Conservation (phyloP, 2,113 vertebrate genomes). For the Strix uralensis region DNA sequence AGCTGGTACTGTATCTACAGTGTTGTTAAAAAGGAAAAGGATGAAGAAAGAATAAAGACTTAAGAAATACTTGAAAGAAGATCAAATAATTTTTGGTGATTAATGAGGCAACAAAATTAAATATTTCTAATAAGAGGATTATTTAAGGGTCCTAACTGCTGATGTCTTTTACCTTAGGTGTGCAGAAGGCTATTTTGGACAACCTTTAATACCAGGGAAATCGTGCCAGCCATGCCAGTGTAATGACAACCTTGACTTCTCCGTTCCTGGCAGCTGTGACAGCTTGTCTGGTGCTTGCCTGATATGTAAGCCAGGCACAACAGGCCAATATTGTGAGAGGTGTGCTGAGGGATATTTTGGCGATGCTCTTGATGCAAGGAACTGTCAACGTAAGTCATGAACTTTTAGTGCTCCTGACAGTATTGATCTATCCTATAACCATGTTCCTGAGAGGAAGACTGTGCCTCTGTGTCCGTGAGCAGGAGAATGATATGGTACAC, state of each 20-base stretch:
- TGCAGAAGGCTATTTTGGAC: constrained; percentile 90
- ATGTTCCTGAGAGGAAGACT: constrained; percentile 35
- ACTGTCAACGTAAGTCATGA: constrained; percentile 90
- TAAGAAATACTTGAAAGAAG: constrained; percentile 6
- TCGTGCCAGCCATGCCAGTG: constrained; percentile 90
- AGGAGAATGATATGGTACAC: not conserved
- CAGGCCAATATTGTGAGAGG: constrained; percentile 83
- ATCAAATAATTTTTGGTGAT: not conserved
- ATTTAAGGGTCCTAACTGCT: constrained; percentile 21
- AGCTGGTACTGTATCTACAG: constrained; percentile 39
- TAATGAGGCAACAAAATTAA: constrained; percentile 13
- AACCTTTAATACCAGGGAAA: constrained; percentile 82
- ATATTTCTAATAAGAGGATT: not conserved
- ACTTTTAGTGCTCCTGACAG: constrained; percentile 69
- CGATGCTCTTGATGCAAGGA: constrained; percentile 84
- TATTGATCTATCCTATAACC: constrained; percentile 62
- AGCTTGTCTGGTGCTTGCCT: constrained; percentile 91
- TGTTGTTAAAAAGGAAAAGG: constrained; percentile 15
- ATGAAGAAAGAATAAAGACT: not conserved
- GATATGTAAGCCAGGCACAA: constrained; percentile 88
- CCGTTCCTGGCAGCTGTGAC: constrained; percentile 87
- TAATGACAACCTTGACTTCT: constrained; percentile 91
- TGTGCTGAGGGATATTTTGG: constrained; percentile 92
- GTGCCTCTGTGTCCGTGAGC: not conserved
- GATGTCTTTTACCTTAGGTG: constrained; percentile 79